A percentile compares a stretch with the other conserved stretches of the same genome.
phyloP scores from a whole-genome alignment of 2,113 vertebrate genomes.

The Pongo abelii region DNA sequence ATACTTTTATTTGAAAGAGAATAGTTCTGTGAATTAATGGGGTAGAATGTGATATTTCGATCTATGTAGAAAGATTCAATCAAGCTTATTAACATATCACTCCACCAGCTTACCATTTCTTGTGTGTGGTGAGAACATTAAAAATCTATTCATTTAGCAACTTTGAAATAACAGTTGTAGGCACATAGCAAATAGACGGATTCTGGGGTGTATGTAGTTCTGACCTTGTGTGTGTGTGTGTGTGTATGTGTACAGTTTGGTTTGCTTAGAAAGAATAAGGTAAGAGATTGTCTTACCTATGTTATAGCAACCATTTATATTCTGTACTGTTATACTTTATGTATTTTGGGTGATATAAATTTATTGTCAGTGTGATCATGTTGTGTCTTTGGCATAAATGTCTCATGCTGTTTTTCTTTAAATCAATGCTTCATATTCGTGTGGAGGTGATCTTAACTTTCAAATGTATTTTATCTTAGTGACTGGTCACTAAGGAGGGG shows the following conservation, averaged over 20 bases:
- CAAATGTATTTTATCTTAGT: neutral
- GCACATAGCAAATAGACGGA: neutral
- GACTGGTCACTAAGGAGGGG: neutral
- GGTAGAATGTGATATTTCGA: neutral
- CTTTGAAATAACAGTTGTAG: neutral
- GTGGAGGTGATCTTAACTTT: slow-evolving; percentile 37
- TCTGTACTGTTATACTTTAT: neutral
- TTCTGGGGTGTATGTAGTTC: neutral
- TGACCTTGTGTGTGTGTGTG: neutral
- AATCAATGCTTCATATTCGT: neutral
- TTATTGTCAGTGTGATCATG: neutral
- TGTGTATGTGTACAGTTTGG: neutral
- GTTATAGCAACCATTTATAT: neutral
- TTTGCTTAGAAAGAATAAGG: neutral
- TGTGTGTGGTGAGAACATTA: neutral
- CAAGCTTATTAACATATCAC: neutral
- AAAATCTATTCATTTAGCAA: neutral
- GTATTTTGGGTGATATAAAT: neutral
- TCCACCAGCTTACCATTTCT: neutral
- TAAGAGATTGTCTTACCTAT: neutral
- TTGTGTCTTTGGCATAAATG: neutral
- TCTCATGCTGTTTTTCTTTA: neutral
- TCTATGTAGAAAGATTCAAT: neutral
- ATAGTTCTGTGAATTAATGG: neutral
- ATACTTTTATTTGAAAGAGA: neutral